phyloP scores from a whole-genome alignment of 1,140 invertebrate genomes.

The Procambarus clarkii region DNA sequence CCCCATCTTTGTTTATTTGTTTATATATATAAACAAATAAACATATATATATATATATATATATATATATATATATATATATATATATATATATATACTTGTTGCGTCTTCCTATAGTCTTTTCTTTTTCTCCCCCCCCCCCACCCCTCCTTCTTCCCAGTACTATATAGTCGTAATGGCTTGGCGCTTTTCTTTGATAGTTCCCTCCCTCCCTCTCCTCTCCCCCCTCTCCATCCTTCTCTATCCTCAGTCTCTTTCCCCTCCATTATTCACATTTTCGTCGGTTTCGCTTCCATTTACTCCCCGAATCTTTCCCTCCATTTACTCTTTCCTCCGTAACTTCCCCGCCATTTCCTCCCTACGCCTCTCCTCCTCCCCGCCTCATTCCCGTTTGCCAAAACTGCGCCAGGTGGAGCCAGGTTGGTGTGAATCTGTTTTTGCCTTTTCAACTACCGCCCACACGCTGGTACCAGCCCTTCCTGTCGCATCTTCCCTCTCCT shows the following conservation, averaged over 20 bases:
- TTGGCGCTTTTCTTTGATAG: no score
- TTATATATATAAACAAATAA: no score
- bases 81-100: no score
- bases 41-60: no score
- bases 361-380: neutral
- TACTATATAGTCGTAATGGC: no score
- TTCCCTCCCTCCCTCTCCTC: neutral
- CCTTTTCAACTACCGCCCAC: slow-evolving; percentile 21
- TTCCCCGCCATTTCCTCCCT: neutral
- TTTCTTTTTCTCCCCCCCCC: no score
- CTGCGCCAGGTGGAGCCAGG: slow-evolving; percentile 29
- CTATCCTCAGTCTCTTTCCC: neutral
- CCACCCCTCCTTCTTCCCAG: no score
- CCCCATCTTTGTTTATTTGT: no score
- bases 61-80: no score
- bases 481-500: no score
- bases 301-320: neutral
- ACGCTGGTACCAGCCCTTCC: neutral
- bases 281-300: neutral
- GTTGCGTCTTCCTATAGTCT: no score
- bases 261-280: neutral
- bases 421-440: slow-evolving; percentile 34
- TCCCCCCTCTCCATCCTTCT: neutral
- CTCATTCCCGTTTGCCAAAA: neutral
- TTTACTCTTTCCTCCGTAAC: neutral